These are phyloP conservation scores for Thalassoma bifasciatum DNA, from an alignment of 2,113 vertebrate genomes.

Conservation along the genomic window DNA sequence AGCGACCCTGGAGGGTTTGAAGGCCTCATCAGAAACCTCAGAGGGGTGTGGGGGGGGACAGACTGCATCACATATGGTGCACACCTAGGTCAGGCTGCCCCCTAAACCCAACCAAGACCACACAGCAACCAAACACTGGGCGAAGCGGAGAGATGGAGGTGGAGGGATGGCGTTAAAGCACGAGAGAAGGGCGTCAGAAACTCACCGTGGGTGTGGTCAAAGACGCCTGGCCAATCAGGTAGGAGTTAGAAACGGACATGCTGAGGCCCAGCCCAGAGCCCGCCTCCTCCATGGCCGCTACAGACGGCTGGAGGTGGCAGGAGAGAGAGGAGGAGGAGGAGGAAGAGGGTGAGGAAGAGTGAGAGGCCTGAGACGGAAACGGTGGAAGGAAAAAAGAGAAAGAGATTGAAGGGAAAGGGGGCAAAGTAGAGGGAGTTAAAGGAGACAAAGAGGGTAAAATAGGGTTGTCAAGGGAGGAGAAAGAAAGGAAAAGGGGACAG, in stretches of 20 bases:
- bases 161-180: not conserved
- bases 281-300: constrained; percentile 91
- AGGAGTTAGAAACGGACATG: constrained; percentile 99
- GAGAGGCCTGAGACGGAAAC: constrained; percentile 89
- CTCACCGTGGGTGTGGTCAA: constrained; percentile 97
- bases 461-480: constrained; percentile 30
- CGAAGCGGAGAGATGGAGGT: constrained; percentile 21
- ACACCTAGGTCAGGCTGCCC: constrained; percentile 46
- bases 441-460: constrained; percentile 19
- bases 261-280: constrained; percentile 93
- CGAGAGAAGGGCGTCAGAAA: constrained; percentile 42
- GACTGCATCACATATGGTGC: constrained; percentile 38
- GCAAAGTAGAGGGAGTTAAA: not conserved
- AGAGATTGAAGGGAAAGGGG: constrained; percentile 20
- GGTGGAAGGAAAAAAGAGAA: constrained; percentile 6
- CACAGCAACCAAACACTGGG: constrained; percentile 56
- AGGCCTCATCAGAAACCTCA: not conserved
- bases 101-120: constrained; percentile 53
- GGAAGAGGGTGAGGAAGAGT: constrained; percentile 93
- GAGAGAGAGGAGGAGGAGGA: constrained; percentile 91
- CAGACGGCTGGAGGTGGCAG: constrained; percentile 90
- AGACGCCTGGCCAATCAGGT: constrained; percentile 95
- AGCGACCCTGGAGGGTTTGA: constrained; percentile 3
- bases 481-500: constrained; percentile 43
- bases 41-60: constrained; percentile 10